Percentiles rank a stretch among this genome's conserved stretches.
These are phyloP conservation scores for Agrotis puta DNA, from an alignment of 2,888 invertebrate genomes.

Conservation along the genomic window DNA sequence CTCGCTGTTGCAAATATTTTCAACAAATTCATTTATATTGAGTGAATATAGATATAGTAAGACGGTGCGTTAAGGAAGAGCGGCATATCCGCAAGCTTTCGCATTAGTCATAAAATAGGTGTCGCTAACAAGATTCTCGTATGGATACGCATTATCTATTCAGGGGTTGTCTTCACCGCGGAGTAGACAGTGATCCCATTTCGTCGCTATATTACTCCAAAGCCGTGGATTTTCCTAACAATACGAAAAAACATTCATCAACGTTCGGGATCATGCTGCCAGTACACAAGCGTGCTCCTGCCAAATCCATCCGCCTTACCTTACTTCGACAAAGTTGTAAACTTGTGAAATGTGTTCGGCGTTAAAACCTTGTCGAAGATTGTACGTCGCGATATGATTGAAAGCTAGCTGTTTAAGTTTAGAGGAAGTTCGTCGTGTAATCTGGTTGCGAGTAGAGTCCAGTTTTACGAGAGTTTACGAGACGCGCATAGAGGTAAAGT, in stretches of 20 bases:
- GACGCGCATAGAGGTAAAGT: not conserved
- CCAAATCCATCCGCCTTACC: conserved; percentile 36
- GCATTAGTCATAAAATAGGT: not conserved
- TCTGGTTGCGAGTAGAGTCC: conserved; percentile 32
- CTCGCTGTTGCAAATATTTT: not conserved
- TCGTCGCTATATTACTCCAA: conserved; percentile 33
- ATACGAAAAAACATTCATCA: conserved; percentile 35
- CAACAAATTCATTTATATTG: not conserved
- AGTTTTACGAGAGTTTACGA: conserved; percentile 29
- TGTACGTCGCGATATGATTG: conserved; percentile 48
- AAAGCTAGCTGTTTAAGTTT: conserved; percentile 43
- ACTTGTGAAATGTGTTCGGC: conserved; percentile 18
- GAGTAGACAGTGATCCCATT: conserved; percentile 21
- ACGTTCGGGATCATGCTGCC: conserved; percentile 25
- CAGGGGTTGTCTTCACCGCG: conserved; percentile 2
- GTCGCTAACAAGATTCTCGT: conserved; percentile 8
- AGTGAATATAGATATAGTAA: not conserved
- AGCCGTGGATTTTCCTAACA: conserved; percentile 37
- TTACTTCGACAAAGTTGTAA: conserved; percentile 40
- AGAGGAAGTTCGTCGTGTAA: conserved; percentile 31
- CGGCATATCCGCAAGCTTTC: not conserved
- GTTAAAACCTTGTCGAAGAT: conserved; percentile 46
- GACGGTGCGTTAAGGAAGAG: not conserved
- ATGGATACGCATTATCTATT: conserved; percentile 27
- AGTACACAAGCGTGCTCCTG: conserved; percentile 28